Percentiles rank a stretch among this genome's conserved stretches.
Evolutionary conservation across 2,888 invertebrate genomes (phyloP).

Genomic region (Chromoteleia sp.): DNA sequence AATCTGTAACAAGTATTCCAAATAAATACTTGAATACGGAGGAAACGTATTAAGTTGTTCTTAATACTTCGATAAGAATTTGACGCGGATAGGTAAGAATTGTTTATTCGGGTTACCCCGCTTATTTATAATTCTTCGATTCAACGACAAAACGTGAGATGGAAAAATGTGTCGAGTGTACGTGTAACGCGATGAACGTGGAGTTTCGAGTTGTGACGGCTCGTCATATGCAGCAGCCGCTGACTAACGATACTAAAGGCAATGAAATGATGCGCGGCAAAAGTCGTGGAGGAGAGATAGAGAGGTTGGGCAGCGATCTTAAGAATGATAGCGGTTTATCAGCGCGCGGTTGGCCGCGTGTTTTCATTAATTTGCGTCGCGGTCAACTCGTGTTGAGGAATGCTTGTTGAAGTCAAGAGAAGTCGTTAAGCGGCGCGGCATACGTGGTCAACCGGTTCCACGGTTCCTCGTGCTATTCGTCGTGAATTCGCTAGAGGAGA

Average conservation of each 20-base stretch:
- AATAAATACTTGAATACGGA: no score
- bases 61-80: no score
- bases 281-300: constrained; percentile 69
- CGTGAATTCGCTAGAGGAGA: constrained; percentile 80
- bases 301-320: constrained; percentile 66
- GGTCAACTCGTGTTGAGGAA: constrained; percentile 79
- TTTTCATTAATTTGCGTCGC: constrained; percentile 83
- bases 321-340: constrained; percentile 80
- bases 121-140: no score
- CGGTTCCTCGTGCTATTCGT: constrained; percentile 78
- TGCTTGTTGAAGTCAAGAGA: constrained; percentile 77
- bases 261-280: constrained; percentile 57
- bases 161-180: neutral
- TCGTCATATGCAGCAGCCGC: constrained; percentile 13
- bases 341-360: constrained; percentile 79
- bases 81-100: no score
- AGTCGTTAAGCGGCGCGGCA: constrained; percentile 79
- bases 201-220: constrained; percentile 6
- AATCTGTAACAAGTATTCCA: constrained; percentile 23
- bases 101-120: no score
- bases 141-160: no score
- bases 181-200: neutral
- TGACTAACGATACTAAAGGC: constrained; percentile 43
- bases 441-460: constrained; percentile 80
- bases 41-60: constrained; percentile 8